Evolutionary conservation across 2,113 vertebrate species (phyloP).

Genomic region (Sciurus niger): DNA sequence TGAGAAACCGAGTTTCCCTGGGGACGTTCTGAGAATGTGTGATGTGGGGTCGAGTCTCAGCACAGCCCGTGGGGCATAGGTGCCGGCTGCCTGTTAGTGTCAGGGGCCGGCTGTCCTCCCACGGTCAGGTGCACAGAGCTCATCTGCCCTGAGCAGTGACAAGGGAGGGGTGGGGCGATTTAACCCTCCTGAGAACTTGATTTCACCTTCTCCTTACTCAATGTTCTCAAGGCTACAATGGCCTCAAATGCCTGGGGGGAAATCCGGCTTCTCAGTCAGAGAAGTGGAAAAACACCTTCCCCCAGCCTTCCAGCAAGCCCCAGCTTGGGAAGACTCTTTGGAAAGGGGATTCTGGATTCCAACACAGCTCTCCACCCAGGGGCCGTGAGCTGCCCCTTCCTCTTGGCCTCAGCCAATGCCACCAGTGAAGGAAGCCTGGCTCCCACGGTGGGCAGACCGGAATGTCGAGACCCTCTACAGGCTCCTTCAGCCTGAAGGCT

Average conservation of each 20-base stretch:
- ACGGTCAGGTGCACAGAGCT: rapidly evolving
- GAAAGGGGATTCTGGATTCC: neutral
- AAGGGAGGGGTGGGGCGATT: neutral
- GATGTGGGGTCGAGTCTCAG: too few relatives aligned
- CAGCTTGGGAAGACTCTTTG: rapidly evolving
- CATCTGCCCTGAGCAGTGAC: too few relatives aligned
- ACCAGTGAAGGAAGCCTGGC: rapidly evolving
- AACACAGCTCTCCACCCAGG: rapidly evolving
- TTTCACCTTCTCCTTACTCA: neutral
- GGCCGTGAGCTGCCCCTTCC: rapidly evolving
- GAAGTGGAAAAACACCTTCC: neutral
- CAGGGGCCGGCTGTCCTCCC: rapidly evolving
- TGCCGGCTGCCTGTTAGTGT: rapidly evolving
- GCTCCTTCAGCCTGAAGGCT: neutral
- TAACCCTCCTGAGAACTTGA: neutral
- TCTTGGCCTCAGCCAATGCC: too few relatives aligned
- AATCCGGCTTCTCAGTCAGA: rapidly evolving
- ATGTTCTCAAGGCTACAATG: rapidly evolving
- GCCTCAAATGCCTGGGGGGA: too few relatives aligned
- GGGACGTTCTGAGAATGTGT: rapidly evolving
- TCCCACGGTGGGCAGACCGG: rapidly evolving
- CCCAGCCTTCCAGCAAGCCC: neutral
- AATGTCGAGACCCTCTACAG: rapidly evolving
- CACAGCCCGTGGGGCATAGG: neutral
- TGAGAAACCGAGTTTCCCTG: too few relatives aligned